These are phyloP conservation scores for Oedothorax gibbosus DNA, from an alignment of 1,140 invertebrate genomes.

Conservation along the genomic window DNA sequence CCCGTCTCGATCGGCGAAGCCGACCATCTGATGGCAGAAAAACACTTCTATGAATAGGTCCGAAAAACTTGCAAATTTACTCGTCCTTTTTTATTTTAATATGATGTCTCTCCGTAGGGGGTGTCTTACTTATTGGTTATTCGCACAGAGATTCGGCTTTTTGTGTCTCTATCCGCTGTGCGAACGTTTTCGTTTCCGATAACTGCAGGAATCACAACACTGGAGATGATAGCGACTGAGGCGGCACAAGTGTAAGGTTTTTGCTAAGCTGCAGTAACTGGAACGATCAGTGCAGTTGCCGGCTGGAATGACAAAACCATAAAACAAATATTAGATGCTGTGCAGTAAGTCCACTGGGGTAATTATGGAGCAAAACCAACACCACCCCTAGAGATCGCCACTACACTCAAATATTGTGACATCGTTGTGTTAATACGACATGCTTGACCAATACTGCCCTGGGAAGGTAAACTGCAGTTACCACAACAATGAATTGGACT, in stretches of 20 bases:
- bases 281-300: slow-evolving; percentile 83
- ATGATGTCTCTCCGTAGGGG: slow-evolving; percentile 17
- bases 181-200: slow-evolving; percentile 37
- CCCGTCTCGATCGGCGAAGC: not conserved
- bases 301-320: slow-evolving; percentile 68
- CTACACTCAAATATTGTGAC: no score
- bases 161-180: slow-evolving; percentile 13
- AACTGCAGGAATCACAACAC: slow-evolving; percentile 82
- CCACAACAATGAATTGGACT: no score
- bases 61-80: not conserved
- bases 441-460: no score
- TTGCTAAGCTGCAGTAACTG: slow-evolving; percentile 82
- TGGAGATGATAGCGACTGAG: slow-evolving; percentile 83
- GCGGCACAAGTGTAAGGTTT: slow-evolving; percentile 84
- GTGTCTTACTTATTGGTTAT: not conserved
- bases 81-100: not conserved
- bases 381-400: not conserved
- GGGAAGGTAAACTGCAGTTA: no score
- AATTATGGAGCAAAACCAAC: not conserved
- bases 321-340: slow-evolving; percentile 10
- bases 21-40: not conserved
- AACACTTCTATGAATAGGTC: not conserved
- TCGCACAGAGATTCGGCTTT: slow-evolving; percentile 9
- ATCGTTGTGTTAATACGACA: no score
- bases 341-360: not conserved